Evolutionary conservation across 2,113 vertebrate genomes (phyloP), one percentile per base, ranked within the genome.

Genomic region (Onychostoma macrolepis): DNA sequence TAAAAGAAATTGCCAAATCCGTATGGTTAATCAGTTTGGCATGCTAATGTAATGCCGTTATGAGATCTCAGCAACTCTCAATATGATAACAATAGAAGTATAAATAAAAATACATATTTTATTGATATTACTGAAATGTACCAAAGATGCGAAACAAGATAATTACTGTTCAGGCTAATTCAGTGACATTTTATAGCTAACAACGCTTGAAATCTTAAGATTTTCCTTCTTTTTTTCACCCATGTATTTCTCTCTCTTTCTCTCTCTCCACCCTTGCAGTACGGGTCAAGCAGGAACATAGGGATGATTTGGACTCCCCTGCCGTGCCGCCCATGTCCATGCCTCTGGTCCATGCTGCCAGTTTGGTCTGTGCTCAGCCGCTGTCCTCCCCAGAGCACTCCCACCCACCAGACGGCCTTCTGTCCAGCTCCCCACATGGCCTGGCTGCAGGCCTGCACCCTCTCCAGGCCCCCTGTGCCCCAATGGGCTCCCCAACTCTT

Each of bases 201-300:
- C 21, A 9, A 72, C 3, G 1, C 21, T 11, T 72, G 17, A 24
- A n/a, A 75, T 75, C 21, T 43, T n/a, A 43, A 45, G 12, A 45
- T 26, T 84, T 43, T 77, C 65, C 15, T 85, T 88, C 4, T 15
- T 9, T 71, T 58, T 86, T 36, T 24, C 56, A 4, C 4, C 30
- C 45, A 19, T 63, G 6, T 61, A 36, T 28, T 80, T 78, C 30
- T 28, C 19, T 41, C 67, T 81, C 50, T 90, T 53, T 58, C 24
- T 72, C 26, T 72, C 26, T 83, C 24, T 78, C 21, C 85, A 92
- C 80, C 26, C 69, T 89, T 93, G 43, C 85, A 99, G 98, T 98
- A 90, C 90, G 97, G 93, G 96, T 99, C 92, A 99, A 99, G 91
- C 97, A 98, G 93, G 98, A 99, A 94, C 96, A 96, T 91, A 95